These are phyloP conservation scores for Serripes groenlandicus DNA, from an alignment of 2,888 invertebrate species.

Conservation along the genomic window DNA sequence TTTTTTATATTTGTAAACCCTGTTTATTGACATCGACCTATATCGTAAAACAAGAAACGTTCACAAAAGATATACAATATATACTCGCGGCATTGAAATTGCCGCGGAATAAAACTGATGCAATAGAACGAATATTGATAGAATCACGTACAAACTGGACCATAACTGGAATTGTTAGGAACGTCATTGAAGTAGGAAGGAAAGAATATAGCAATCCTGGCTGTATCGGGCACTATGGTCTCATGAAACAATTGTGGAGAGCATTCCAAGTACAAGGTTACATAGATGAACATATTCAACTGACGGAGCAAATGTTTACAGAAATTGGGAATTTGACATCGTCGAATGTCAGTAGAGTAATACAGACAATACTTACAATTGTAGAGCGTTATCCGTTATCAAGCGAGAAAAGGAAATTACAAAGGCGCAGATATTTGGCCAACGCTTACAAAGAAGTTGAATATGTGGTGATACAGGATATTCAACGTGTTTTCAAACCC, in stretches of 20 bases:
- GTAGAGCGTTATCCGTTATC: neutral
- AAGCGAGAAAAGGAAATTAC: neutral
- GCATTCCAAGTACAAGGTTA: constrained; percentile 7
- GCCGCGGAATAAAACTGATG: neutral
- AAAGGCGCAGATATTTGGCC: neutral
- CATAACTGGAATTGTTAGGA: neutral
- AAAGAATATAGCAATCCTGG: neutral
- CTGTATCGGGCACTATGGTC: neutral
- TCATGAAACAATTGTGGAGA: neutral
- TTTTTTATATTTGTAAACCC: neutral
- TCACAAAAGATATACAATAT: neutral
- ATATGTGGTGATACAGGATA: neutral
- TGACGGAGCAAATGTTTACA: neutral
- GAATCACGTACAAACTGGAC: neutral
- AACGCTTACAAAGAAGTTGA: constrained; percentile 3
- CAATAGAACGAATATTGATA: neutral
- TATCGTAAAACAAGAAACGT: constrained; percentile 6
- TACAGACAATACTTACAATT: neutral
- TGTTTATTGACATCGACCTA: neutral
- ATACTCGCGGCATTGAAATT: neutral
- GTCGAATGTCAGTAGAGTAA: neutral
- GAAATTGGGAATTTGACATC: neutral
- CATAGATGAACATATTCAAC: neutral
- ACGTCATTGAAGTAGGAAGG: neutral
- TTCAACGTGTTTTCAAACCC: neutral